These are phyloP conservation scores for Cerceris ruficornis DNA, from an alignment of 2,888 invertebrate genomes.

Conservation along the genomic window DNA sequence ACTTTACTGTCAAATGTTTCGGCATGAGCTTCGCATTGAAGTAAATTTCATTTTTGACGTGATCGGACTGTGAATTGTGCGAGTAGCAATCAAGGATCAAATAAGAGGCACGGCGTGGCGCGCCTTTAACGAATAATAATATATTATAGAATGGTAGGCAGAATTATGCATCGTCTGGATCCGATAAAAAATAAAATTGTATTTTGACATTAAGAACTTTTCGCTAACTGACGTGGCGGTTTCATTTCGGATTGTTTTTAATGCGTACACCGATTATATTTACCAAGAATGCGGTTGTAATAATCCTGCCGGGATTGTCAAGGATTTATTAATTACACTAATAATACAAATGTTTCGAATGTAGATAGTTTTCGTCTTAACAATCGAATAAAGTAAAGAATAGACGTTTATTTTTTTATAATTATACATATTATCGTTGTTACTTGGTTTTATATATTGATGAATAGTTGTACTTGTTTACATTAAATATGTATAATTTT, in stretches of 20 bases:
- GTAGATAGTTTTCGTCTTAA: neutral
- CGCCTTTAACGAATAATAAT: conserved; percentile 68
- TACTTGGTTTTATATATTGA: too few relatives aligned
- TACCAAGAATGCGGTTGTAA: conserved; percentile 7
- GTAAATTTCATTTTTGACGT: conserved; percentile 67
- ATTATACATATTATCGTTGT: neutral
- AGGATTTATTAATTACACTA: conserved; percentile 18
- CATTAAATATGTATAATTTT: neutral
- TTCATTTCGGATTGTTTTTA: conserved; percentile 22
- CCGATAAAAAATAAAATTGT: neutral
- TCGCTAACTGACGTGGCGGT: conserved; percentile 33
- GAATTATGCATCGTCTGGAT: neutral
- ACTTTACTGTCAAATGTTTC: conserved; percentile 38
- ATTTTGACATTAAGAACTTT: conserved; percentile 7
- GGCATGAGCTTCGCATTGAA: conserved; percentile 54
- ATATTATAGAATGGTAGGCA: conserved; percentile 72
- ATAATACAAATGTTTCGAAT: neutral
- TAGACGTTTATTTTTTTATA: conserved; percentile 3
- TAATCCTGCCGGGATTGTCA: conserved; percentile 28
- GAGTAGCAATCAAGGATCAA: conserved; percentile 50
- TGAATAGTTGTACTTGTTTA: too few relatives aligned
- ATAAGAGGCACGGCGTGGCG: conserved; percentile 70
- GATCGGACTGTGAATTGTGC: conserved; percentile 49
- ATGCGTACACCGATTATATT: conserved; percentile 7
- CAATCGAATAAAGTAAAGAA: neutral